These are phyloP conservation scores for Tragelaphus buxtoni DNA, from an alignment of 2,113 vertebrate genomes.

Conservation along the genomic window DNA sequence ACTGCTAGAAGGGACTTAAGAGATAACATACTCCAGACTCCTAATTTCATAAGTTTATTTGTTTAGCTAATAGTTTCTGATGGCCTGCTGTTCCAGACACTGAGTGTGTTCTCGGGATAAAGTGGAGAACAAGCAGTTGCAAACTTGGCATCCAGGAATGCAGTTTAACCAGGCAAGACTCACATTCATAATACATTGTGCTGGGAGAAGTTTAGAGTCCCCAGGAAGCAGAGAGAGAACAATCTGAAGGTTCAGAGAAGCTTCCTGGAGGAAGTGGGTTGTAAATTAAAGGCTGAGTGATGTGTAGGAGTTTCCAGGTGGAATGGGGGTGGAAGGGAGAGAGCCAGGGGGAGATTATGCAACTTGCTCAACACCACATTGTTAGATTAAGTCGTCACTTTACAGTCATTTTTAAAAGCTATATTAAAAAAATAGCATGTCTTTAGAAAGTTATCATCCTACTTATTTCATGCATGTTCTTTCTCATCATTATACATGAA, in stretches of 20 bases:
- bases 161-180: not conserved
- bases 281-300: not conserved
- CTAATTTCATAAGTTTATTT: not conserved
- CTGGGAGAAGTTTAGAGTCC: not conserved
- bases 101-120: not conserved
- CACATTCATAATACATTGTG: not conserved
- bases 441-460: constrained; percentile 46
- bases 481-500: constrained; percentile 36
- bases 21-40: not conserved
- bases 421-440: not conserved
- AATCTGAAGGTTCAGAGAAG: not conserved
- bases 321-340: constrained; percentile 22
- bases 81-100: not conserved
- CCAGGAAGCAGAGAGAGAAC: not conserved
- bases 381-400: constrained; percentile 52
- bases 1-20: not conserved
- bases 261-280: constrained; percentile 25
- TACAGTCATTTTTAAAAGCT: constrained; percentile 45
- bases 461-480: constrained; percentile 22
- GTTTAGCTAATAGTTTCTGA: not conserved
- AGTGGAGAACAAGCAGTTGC: not conserved
- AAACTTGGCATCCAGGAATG: not conserved
- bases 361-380: not conserved
- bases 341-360: not conserved
- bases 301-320: constrained; percentile 35